These are phyloP conservation scores for Stomatorhinus ivindoensis DNA, from an alignment of 2,113 vertebrate species.

Conservation along the genomic window DNA sequence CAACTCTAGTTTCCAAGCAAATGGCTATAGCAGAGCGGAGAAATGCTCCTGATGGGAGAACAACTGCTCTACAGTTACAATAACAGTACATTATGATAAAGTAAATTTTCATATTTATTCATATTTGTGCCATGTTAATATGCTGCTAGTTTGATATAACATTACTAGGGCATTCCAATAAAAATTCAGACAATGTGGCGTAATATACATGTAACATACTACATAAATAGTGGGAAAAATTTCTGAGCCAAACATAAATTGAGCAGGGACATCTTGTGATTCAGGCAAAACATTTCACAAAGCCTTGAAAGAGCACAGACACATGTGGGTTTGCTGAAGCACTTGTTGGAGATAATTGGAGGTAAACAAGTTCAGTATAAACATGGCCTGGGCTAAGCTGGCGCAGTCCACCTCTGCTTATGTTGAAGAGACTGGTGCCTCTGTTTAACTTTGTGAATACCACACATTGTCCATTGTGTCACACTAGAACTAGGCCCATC, in stretches of 20 bases:
- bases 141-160: neutral
- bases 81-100: neutral
- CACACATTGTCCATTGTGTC: slow-evolving; percentile 44
- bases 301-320: neutral
- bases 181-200: neutral
- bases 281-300: neutral
- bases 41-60: neutral
- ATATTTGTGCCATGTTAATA: neutral
- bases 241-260: slow-evolving; percentile 29
- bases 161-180: neutral
- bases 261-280: neutral
- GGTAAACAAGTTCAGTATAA: neutral
- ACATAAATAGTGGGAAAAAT: slow-evolving; percentile 35
- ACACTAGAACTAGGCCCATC: slow-evolving; percentile 23
- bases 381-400: slow-evolving; percentile 6
- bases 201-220: slow-evolving; percentile 20
- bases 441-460: slow-evolving; percentile 38
- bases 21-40: neutral
- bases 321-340: neutral
- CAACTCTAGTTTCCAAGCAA: neutral
- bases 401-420: slow-evolving; percentile 18
- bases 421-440: slow-evolving; percentile 35
- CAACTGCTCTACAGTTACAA: neutral
- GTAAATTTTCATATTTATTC: neutral
- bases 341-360: neutral